Percentiles rank a stretch among this genome's conserved stretches.
These are phyloP conservation scores for Notothenia rossii DNA, from an alignment of 2,113 vertebrate species.

Conservation along the genomic window DNA sequence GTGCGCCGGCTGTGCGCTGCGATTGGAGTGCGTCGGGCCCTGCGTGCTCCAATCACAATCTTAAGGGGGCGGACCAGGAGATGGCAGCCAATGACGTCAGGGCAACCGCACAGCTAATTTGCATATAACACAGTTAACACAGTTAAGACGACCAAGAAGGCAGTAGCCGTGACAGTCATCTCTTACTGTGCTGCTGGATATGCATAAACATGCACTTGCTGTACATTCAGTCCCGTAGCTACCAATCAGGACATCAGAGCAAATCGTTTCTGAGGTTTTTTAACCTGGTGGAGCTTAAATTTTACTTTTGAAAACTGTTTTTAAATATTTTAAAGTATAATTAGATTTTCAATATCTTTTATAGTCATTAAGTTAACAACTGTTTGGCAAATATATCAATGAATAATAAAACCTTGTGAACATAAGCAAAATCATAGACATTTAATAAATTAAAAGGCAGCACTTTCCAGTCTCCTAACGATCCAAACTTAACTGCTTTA, in stretches of 20 bases:
- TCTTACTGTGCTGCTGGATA: neutral
- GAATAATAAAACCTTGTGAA: neutral
- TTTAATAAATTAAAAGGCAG: slow-evolving; percentile 4
- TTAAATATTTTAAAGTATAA: neutral
- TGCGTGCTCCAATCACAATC: no score
- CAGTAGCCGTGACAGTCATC: no score
- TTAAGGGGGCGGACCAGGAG: no score
- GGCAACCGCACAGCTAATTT: no score
- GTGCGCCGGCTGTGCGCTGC: no score
- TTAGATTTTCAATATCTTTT: neutral
- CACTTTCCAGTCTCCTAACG: neutral
- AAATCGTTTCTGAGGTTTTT: neutral
- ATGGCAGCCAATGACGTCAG: no score
- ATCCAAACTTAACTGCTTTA: neutral
- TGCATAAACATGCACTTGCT: slow-evolving; percentile 16
- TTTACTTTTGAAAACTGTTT: neutral
- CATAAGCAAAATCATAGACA: neutral
- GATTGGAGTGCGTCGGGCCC: no score
- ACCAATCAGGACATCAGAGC: neutral
- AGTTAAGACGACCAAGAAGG: no score
- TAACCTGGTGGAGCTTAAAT: neutral
- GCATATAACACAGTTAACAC: no score
- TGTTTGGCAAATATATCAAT: neutral
- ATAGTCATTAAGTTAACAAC: neutral
- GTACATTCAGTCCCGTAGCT: neutral